These are phyloP conservation scores for Cyclopterus lumpus DNA, from an alignment of 2,797 vertebrate species.

Conservation along the genomic window DNA sequence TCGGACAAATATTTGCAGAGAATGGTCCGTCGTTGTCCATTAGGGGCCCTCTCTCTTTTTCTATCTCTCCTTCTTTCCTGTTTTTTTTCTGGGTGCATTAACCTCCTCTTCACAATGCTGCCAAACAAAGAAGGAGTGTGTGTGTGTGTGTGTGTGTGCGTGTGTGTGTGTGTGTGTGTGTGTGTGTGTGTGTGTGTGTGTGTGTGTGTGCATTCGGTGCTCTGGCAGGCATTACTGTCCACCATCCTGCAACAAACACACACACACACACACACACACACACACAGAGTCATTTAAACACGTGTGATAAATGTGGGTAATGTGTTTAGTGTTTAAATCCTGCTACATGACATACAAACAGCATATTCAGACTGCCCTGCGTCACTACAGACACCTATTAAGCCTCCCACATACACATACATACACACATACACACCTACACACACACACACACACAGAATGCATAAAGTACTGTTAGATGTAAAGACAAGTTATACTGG, in stretches of 20 bases:
- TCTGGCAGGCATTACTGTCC: conserved; percentile 18
- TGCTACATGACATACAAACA: conserved; percentile 17
- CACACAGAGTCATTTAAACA: conserved; percentile 3
- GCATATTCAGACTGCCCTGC: conserved; percentile 1
- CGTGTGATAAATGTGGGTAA: neutral
- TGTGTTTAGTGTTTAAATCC: conserved; percentile 18
- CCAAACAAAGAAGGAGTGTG: conserved; percentile 66
- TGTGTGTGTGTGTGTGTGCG: conserved; percentile 12
- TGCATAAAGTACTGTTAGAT: neutral
- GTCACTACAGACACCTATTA: conserved; percentile 12
- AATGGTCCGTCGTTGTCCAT: conserved; percentile 70
- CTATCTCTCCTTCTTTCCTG: conserved; percentile 32
- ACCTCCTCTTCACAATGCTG: conserved; percentile 66
- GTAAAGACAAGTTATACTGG: too few relatives aligned
- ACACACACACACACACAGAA: neutral
- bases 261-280: conserved; percentile 1
- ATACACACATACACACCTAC: neutral
- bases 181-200: conserved; percentile 12
- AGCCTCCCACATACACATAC: neutral
- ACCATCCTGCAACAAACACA: conserved; percentile 8
- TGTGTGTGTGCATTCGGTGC: neutral
- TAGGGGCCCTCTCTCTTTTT: conserved; percentile 54
- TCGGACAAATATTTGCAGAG: conserved; percentile 73
- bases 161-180: conserved; percentile 2
- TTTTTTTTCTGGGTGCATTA: conserved; percentile 69